phyloP scores from a whole-genome alignment of 2,888 invertebrate genomes.

The Sesamia inferens region DNA sequence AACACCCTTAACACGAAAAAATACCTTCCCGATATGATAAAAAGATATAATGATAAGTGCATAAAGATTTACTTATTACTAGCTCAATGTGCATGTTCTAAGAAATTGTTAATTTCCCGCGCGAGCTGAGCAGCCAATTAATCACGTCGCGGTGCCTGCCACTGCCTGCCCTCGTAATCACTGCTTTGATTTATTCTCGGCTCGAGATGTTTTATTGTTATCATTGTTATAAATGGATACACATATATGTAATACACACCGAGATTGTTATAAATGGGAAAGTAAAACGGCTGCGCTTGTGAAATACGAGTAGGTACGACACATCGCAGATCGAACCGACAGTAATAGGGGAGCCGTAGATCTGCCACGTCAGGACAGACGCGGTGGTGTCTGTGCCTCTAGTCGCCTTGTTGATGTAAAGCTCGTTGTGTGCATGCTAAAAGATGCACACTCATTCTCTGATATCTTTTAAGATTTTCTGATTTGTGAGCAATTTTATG shows the following conservation, averaged over 20 bases:
- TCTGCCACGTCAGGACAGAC: no score
- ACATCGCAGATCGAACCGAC: neutral
- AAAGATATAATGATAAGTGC: neutral
- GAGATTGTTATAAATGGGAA: slow-evolving; percentile 1
- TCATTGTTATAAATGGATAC: neutral
- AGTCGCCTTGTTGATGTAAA: no score
- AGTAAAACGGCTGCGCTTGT: neutral
- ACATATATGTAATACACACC: neutral
- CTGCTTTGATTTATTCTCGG: slow-evolving; percentile 15
- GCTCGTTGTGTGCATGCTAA: no score
- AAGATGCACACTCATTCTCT: no score
- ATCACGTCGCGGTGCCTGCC: slow-evolving; percentile 9
- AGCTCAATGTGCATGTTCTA: neutral
- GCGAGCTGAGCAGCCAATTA: slow-evolving; percentile 22
- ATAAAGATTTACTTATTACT: neutral
- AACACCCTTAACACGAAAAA: no score
- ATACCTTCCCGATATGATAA: neutral
- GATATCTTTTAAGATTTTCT: no score
- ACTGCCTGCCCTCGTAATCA: slow-evolving; percentile 6
- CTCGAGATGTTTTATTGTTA: slow-evolving; percentile 7
- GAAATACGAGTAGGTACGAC: neutral
- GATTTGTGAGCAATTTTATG: no score
- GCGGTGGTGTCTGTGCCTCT: no score
- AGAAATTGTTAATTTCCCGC: slow-evolving; percentile 19
- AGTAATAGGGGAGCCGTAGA: no score